A percentile compares a stretch with the other conserved stretches of the same genome.
Conservation (phyloP, 2,797 vertebrate species). For the Brachyalestes nurse region DNA sequence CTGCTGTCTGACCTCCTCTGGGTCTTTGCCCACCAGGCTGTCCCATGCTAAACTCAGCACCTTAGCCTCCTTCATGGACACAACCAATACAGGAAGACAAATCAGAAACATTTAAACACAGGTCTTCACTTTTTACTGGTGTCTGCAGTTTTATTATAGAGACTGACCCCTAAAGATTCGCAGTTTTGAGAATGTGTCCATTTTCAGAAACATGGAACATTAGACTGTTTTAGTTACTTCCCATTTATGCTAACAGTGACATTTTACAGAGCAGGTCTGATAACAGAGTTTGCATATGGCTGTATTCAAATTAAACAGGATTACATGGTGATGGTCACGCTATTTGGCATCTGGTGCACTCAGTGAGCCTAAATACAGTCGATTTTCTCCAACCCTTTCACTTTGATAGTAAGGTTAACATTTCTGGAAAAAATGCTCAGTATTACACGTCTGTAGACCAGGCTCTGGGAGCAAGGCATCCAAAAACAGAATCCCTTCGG, state of each 20-base stretch:
- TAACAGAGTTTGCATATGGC: not conserved
- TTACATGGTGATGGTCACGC: not conserved
- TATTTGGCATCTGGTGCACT: not conserved
- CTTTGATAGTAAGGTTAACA: not conserved
- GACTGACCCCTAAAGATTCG: not conserved
- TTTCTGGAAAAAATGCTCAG: not conserved
- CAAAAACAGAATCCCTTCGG: constrained; percentile 25
- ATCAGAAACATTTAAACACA: constrained; percentile 33
- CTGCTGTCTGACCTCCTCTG: constrained; percentile 65
- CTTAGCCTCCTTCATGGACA: constrained; percentile 62
- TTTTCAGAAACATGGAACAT: not conserved
- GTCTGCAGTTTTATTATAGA: not conserved
- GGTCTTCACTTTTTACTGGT: not conserved
- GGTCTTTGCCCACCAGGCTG: constrained; percentile 65
- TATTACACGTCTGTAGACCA: constrained; percentile 1
- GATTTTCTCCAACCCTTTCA: not conserved
- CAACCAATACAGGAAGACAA: constrained; percentile 39
- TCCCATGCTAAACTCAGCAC: constrained; percentile 66
- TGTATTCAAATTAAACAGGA: constrained; percentile 13
- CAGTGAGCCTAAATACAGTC: not conserved
- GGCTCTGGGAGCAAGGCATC: not conserved
- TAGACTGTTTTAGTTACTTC: not conserved
- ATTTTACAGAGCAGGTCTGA: constrained; percentile 6
- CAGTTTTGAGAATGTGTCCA: constrained; percentile 1
- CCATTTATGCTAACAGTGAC: not conserved